Evolutionary conservation across 1,140 invertebrate genomes (phyloP).

Genomic region (Lanistes nyassanus): DNA sequence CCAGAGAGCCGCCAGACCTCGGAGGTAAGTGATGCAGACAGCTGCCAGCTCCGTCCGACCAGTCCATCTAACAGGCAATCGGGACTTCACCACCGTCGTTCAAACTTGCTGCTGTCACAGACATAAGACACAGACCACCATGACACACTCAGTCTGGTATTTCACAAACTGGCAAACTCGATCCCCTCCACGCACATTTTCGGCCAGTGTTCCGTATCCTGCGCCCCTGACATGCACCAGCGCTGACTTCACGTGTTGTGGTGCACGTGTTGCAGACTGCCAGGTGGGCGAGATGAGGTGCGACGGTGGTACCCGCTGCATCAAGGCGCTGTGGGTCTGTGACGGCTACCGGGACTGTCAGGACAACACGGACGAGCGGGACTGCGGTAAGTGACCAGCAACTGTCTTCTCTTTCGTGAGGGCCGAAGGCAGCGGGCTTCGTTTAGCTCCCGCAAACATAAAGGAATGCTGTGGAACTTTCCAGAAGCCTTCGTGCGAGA

Average conservation of each 20-base stretch:
- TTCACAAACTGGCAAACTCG: too few species aligned
- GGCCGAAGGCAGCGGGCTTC: too few species aligned
- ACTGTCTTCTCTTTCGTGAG: too few species aligned
- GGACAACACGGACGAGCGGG: constrained; percentile 56
- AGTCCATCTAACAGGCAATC: not conserved
- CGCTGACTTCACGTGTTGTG: too few species aligned
- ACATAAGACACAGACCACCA: not conserved
- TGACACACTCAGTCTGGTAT: not conserved
- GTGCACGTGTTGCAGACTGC: constrained; percentile 40
- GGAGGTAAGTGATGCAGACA: constrained; percentile 35
- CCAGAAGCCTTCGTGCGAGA: too few species aligned
- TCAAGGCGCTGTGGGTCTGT: constrained; percentile 55
- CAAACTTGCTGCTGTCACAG: not conserved
- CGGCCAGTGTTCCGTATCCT: too few species aligned
- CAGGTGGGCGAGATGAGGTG: constrained; percentile 40
- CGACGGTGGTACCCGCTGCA: constrained; percentile 47
- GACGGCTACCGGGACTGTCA: constrained; percentile 58
- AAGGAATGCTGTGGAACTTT: too few species aligned
- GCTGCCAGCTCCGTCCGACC: not conserved
- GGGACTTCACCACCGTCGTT: not conserved
- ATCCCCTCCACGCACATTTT: too few species aligned
- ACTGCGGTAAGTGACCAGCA: constrained; percentile 47
- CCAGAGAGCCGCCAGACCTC: constrained; percentile 39
- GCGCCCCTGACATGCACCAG: too few species aligned
- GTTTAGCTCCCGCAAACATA: too few species aligned